Base-by-base conservation (phyloP, 2,888 invertebrate genomes). In the Apamea sordens region DNA sequence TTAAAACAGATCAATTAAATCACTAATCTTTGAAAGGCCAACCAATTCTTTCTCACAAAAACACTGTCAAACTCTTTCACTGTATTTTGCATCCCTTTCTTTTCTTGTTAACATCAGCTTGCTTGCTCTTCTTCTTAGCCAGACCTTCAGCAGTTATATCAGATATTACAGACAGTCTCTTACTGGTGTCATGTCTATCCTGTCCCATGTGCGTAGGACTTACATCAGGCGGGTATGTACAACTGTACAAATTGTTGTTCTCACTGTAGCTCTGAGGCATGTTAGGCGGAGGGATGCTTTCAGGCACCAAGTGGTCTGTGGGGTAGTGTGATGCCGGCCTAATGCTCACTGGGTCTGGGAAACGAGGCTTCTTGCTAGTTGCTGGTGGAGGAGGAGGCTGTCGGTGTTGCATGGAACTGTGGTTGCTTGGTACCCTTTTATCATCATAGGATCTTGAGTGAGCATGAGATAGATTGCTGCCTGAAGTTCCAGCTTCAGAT, bases 1-100 rank as follows among this genome's bases (percentile, higher is more conserved):
- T 61, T 73, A 67, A 72, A 67, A 73, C 67, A 68, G 73, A 80
- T 69, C 61, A 77, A 77, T 68, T 84, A 67, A 83, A 79, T 73
- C 74, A 80, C 77, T 78, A 77, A 80, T 82, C 85, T 86, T 85
- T 86, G 72, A 80, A 80, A 79, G 50, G 44, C 64, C 70, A 79
- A 61, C 77, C 69, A 53, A 76, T 59, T 72, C 24, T 56, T 53
- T 67, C 50, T 64, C 50, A 73, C 76, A 50, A 59, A 18, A 44
- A 65, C 76, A 80, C 76, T 64, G 13, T 73, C 68, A 83, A 65
- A 79, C 63, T 50, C n/a, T 75, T 76, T 93, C 92, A 97, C 86
- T 97, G 97, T 90, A 97, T 97, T 83, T 96, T 96, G 88, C 97
- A 97, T 77, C 97, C 97, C 84, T 94, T 95, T 85, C 95, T 92